Evolutionary conservation across 2,113 vertebrate genomes (phyloP).

Genomic region (Proterorhinus semilunaris): DNA sequence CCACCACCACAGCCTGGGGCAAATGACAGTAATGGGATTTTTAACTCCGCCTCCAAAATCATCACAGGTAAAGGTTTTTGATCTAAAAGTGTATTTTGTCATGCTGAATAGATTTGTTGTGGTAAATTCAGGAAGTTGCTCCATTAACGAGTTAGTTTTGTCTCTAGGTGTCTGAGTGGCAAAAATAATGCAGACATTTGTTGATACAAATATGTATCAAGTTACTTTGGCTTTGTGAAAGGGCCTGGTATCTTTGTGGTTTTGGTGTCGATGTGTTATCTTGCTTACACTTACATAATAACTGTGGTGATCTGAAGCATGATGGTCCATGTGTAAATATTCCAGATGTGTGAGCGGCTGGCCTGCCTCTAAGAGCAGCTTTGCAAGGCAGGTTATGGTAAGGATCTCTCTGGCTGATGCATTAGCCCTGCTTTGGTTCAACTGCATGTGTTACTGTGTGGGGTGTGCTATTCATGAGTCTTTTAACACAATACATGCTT

Average conservation of each 20-base stretch:
- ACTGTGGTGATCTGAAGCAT: constrained; percentile 79
- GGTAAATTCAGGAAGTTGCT: neutral
- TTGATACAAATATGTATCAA: constrained; percentile 30
- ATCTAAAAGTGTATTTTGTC: neutral
- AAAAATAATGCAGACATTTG: constrained; percentile 11
- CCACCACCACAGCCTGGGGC: constrained; percentile 85
- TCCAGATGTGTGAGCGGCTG: constrained; percentile 95
- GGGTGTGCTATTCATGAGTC: neutral
- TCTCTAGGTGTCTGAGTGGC: constrained; percentile 4
- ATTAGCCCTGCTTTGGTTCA: constrained; percentile 57
- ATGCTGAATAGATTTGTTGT: neutral
- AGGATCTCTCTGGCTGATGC: constrained; percentile 79
- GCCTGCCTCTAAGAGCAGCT: constrained; percentile 86
- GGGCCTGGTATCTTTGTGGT: constrained; percentile 33
- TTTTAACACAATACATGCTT: constrained; percentile 34
- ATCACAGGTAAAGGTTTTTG: constrained; percentile 96
- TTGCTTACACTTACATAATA: constrained; percentile 40
- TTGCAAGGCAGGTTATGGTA: constrained; percentile 89
- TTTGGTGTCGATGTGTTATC: constrained; percentile 51
- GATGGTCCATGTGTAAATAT: constrained; percentile 86
- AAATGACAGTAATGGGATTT: constrained; percentile 35
- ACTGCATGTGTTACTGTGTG: constrained; percentile 36
- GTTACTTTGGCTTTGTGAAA: constrained; percentile 41
- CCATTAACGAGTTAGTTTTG: neutral
- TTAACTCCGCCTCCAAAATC: constrained; percentile 82